Conservation (phyloP, 2,797 vertebrate species). For the Pseudochirops cupreus region DNA sequence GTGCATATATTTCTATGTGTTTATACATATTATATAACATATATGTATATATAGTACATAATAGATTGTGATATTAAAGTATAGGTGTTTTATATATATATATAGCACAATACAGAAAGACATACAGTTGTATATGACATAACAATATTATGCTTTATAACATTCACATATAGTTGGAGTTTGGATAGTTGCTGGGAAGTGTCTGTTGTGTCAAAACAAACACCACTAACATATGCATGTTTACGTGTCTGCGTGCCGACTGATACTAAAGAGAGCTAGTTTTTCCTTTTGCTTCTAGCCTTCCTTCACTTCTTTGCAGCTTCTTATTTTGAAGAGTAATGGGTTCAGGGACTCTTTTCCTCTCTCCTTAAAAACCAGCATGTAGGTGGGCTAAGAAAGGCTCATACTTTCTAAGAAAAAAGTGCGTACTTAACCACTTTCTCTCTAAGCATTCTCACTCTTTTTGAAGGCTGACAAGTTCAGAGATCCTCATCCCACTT, state of each 20-base stretch:
- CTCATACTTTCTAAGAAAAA: not conserved
- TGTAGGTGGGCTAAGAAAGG: not conserved
- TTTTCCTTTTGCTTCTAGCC: not conserved
- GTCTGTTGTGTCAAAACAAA: not conserved
- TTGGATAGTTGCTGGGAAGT: not conserved
- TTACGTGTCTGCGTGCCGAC: no score
- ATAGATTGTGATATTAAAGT: not conserved
- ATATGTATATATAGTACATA: no score
- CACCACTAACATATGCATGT: not conserved
- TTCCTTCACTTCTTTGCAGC: not conserved
- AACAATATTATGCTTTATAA: not conserved
- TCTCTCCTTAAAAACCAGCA: not conserved
- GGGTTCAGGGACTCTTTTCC: not conserved
- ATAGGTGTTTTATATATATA: not conserved
- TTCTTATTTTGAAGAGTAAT: not conserved
- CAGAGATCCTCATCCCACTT: not conserved
- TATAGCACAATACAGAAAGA: not conserved
- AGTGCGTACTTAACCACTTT: not conserved
- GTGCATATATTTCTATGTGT: no score
- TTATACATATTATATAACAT: not conserved
- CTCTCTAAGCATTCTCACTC: not conserved
- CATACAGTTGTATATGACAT: not conserved
- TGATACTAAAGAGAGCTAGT: not conserved
- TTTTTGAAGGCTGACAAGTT: not conserved
- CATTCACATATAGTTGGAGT: not conserved